Base-by-base conservation (phyloP, 2,113 vertebrate species). In the Brachyhypopomus gauderio region DNA sequence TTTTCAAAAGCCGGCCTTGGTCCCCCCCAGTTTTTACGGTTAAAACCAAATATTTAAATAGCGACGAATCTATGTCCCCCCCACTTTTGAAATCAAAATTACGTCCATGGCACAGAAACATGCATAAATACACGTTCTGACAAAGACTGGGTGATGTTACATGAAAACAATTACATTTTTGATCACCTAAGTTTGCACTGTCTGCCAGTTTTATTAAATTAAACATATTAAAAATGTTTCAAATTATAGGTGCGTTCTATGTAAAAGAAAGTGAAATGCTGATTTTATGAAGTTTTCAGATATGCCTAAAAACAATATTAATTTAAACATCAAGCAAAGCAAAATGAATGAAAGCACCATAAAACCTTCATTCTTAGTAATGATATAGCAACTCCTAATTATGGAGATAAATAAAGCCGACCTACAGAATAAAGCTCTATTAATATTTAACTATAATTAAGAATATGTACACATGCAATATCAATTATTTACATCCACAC, bases 371-470 rank as follows among this genome's bases (percentile, higher is more conserved):
- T 70, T 75, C 69, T 27, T 73, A 36, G 23, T 82, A 76, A 82
- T 23, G 74, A 45, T 75, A 72, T 56, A 73, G 60, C 60, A 62
- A 30, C 72, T 45, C 48, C 77, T 83, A 77, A 85, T 85, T 82
- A 83, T n/a, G 41, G 17, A 2, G 79, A 86, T 80, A 87, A 88
- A 85, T 82, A 58, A 77, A 86, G 74, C 84, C 66, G 45, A 80
- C 85, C 85, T 78, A 55, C 78, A 84, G 63, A 80, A 82, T 87
- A 82, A 86, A 72, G 60, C 74, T 66, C 71, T 80, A 88, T 92
- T 83, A 91, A 91, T 92, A 90, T 90, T 89, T 88, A 88, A 92
- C 83, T 84, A 84, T 89, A 91, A 92, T 91, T 92, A 91, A 92
- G 89, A 88, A 83, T 89, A 89, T 88, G 90, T 89, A 91, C 87